Conservation (phyloP, 2,113 vertebrate species). For the Clarias magur region DNA sequence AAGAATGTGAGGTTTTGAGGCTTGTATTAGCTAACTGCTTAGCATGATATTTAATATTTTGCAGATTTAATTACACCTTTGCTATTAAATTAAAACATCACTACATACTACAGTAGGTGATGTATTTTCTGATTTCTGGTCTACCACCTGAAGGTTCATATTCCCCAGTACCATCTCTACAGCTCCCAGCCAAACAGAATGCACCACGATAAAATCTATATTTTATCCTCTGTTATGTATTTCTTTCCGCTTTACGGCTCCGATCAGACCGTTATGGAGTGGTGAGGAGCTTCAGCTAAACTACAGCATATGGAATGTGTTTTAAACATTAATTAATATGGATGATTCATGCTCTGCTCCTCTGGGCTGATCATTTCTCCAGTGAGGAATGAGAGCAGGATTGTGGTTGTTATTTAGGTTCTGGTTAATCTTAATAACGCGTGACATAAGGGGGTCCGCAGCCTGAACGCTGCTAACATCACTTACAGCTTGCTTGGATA, state of each 20-base stretch:
- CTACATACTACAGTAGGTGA: neutral
- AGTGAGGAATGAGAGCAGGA: constrained; percentile 17
- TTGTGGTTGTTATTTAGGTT: constrained; percentile 45
- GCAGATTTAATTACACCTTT: no score
- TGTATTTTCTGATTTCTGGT: neutral
- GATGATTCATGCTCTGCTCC: constrained; percentile 46
- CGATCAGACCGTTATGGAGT: constrained; percentile 38
- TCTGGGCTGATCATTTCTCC: constrained; percentile 18
- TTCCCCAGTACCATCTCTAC: neutral
- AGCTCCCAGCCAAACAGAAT: neutral
- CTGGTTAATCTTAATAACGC: constrained; percentile 50
- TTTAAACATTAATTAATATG: constrained; percentile 57
- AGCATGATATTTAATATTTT: neutral
- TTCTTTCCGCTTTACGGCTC: constrained; percentile 4
- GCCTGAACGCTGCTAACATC: constrained; percentile 14
- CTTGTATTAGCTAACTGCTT: neutral
- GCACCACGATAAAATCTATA: neutral
- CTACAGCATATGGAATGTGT: constrained; percentile 55
- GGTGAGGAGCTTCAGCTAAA: constrained; percentile 47
- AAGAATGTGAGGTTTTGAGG: neutral
- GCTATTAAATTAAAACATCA: neutral
- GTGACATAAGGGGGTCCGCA: constrained; percentile 32
- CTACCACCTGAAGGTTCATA: neutral
- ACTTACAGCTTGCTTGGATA: neutral
- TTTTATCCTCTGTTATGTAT: no score